Conservation (phyloP, 2,797 vertebrate genomes). For the Selene dorsalis region DNA sequence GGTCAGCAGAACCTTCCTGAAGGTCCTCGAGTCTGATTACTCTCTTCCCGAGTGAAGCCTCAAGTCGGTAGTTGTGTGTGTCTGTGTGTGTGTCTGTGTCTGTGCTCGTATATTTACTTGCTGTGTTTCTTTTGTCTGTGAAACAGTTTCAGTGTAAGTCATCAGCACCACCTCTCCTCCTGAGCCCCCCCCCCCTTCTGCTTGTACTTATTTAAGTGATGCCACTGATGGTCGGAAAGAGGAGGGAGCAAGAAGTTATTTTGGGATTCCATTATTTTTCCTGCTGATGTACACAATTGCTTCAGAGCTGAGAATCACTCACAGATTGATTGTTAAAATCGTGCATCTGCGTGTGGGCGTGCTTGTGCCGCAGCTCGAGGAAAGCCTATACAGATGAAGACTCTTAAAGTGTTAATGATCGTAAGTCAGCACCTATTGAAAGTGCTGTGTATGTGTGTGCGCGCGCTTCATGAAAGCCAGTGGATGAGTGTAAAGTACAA, state of each 20-base stretch:
- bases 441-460: not conserved
- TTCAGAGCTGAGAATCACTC: slow-evolving; percentile 39
- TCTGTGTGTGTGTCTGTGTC: not conserved
- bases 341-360: slow-evolving; percentile 18
- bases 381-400: slow-evolving; percentile 7
- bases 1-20: slow-evolving; percentile 50
- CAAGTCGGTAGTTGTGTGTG: slow-evolving; percentile 8
- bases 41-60: slow-evolving; percentile 18
- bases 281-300: slow-evolving; percentile 74
- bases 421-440: not conserved
- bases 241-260: slow-evolving; percentile 67
- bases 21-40: slow-evolving; percentile 48
- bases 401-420: not conserved
- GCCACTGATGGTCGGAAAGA: slow-evolving; percentile 41
- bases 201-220: slow-evolving; percentile 48
- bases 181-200: not conserved
- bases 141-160: slow-evolving; percentile 20
- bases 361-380: slow-evolving; percentile 26
- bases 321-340: slow-evolving; percentile 36
- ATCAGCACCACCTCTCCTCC: slow-evolving; percentile 7
- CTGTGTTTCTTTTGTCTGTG: slow-evolving; percentile 15
- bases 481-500: not conserved
- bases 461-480: not conserved
- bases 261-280: slow-evolving; percentile 79
- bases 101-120: not conserved